These are phyloP conservation scores for Himalopsyche anomala DNA, from an alignment of 2,888 invertebrate genomes.

Conservation along the genomic window DNA sequence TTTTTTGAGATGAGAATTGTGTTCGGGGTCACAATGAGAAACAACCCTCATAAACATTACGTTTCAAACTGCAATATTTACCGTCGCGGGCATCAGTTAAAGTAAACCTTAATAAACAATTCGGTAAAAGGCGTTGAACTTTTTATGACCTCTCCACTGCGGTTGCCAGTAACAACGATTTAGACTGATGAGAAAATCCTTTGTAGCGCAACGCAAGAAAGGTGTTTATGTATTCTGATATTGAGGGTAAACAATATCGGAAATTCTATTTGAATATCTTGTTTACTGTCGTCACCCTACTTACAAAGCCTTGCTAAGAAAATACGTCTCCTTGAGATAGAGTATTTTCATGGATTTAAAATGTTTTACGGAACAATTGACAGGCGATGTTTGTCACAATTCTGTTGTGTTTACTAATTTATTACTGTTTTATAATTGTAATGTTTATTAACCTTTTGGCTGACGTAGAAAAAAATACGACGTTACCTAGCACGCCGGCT, in stretches of 20 bases:
- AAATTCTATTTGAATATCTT: constrained; percentile 16
- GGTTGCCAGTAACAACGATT: constrained; percentile 25
- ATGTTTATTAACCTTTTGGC: too few relatives aligned
- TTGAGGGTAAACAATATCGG: neutral
- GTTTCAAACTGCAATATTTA: constrained; percentile 9
- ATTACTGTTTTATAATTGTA: too few relatives aligned
- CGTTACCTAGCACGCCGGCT: too few relatives aligned
- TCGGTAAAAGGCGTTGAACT: constrained; percentile 26
- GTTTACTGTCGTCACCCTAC: too few relatives aligned
- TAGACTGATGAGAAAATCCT: constrained; percentile 24
- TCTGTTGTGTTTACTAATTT: too few relatives aligned
- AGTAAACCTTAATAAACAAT: constrained; percentile 14
- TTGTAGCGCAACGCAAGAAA: neutral
- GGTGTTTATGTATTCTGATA: constrained; percentile 15
- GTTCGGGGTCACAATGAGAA: neutral
- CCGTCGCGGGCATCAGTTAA: neutral
- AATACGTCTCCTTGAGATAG: too few relatives aligned
- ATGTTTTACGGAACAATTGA: too few relatives aligned
- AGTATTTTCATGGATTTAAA: too few relatives aligned
- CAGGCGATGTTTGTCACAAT: too few relatives aligned
- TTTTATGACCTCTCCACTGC: neutral
- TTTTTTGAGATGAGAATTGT: neutral
- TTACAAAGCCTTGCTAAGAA: too few relatives aligned
- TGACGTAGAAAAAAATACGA: too few relatives aligned
- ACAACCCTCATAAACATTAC: constrained; percentile 5